phyloP scores from a whole-genome alignment of 2,797 vertebrate species.

The Pachyuromys duprasi region DNA sequence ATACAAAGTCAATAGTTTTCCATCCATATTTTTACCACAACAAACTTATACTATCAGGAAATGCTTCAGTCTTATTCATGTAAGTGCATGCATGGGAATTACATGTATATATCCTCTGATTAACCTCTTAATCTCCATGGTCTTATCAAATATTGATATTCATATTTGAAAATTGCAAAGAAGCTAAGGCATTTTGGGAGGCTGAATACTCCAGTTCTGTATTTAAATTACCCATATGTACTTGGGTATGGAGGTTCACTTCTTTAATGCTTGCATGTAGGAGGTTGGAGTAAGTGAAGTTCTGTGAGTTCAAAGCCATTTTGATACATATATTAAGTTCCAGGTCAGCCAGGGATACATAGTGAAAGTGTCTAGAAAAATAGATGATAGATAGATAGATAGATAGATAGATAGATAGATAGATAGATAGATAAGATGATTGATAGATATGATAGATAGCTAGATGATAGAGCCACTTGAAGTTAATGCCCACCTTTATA shows the following conservation, averaged over 20 bases:
- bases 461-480: background rate
- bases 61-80: background rate
- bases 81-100: background rate
- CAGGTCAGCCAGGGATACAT: background rate
- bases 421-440: background rate
- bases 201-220: background rate
- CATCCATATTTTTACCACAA: background rate
- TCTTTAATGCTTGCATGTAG: background rate
- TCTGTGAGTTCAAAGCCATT: background rate
- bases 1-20: background rate
- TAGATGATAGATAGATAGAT: background rate
- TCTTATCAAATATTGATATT: background rate
- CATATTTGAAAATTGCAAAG: background rate
- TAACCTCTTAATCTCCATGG: constrained; percentile 4
- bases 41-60: background rate
- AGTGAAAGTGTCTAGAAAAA: background rate
- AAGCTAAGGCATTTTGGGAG: background rate
- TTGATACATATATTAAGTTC: background rate
- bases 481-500: background rate
- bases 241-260: background rate
- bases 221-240: background rate
- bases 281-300: background rate
- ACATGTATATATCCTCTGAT: background rate
- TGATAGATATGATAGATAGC: background rate
- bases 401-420: background rate